phyloP scores from a whole-genome alignment of 2,888 invertebrate genomes.

The Prenolepis imparis region DNA sequence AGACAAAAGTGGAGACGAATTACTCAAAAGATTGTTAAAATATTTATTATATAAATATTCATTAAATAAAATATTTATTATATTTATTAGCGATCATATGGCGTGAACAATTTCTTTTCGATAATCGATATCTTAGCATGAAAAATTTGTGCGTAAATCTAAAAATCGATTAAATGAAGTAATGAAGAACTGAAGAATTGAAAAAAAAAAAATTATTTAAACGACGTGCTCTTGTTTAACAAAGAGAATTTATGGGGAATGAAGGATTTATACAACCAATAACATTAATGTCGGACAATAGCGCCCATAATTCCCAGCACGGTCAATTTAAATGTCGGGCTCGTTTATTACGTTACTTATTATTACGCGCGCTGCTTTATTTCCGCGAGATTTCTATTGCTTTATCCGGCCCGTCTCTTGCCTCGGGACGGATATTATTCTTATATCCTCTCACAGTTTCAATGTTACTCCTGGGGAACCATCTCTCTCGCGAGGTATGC shows the following conservation, averaged over 20 bases:
- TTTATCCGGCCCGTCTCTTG: conserved; percentile 29
- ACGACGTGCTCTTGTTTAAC: background rate
- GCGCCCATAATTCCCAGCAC: background rate
- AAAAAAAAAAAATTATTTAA: background rate
- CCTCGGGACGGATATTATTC: conserved; percentile 43
- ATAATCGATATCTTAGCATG: background rate
- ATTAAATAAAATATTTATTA: conserved; percentile 25
- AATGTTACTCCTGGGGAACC: conserved; percentile 46
- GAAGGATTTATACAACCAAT: background rate
- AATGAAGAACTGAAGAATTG: background rate
- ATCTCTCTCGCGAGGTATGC: conserved; percentile 33
- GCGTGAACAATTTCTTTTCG: background rate
- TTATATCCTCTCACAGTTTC: conserved; percentile 38
- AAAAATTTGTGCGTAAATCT: background rate
- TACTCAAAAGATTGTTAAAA: conserved; percentile 11
- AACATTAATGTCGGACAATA: conserved; percentile 4
- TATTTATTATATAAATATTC: conserved; percentile 36
- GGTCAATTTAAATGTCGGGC: conserved; percentile 1
- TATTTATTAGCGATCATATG: conserved; percentile 7
- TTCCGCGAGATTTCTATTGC: conserved; percentile 31
- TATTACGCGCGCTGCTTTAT: background rate
- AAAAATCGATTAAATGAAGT: background rate
- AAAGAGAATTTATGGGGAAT: background rate
- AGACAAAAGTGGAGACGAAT: conserved; percentile 10
- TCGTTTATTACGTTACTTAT: conserved; percentile 37